These are phyloP conservation scores for Buphagus erythrorhynchus DNA, from an alignment of 2,797 vertebrate genomes.

Conservation along the genomic window DNA sequence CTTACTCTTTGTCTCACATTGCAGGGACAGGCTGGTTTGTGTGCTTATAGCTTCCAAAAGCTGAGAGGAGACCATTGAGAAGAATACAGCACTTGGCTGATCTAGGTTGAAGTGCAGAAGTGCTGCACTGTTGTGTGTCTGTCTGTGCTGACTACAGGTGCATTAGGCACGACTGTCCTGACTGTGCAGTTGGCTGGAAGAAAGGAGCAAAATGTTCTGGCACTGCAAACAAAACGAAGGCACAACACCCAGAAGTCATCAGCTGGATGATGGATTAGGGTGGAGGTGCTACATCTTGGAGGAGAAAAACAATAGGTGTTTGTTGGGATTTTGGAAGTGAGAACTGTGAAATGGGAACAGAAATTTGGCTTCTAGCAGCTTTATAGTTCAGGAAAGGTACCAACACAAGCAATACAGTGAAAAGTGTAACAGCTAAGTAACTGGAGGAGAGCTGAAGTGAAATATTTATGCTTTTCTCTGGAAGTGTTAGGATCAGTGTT, in stretches of 20 bases:
- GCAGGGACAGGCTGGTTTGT: background rate
- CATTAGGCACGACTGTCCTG: background rate
- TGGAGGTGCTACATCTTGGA: background rate
- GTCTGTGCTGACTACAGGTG: accelerated
- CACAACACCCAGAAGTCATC: background rate
- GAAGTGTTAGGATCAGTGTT: background rate
- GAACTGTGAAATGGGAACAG: background rate
- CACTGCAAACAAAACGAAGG: background rate
- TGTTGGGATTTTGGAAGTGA: background rate
- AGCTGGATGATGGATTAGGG: background rate
- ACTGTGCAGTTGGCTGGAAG: background rate
- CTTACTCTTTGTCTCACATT: background rate
- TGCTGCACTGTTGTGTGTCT: accelerated
- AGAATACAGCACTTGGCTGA: background rate
- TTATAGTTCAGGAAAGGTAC: background rate
- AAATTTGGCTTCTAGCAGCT: background rate
- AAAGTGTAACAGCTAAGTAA: background rate
- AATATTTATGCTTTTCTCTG: background rate
- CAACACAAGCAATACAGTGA: background rate
- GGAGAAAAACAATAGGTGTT: background rate
- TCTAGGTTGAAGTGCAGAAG: background rate
- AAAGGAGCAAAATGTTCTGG: background rate
- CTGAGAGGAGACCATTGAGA: background rate
- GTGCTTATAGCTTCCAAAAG: background rate
- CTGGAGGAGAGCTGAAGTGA: background rate